phyloP scores from a whole-genome alignment of 2,113 vertebrate species.

The Dasyprocta punctata region DNA sequence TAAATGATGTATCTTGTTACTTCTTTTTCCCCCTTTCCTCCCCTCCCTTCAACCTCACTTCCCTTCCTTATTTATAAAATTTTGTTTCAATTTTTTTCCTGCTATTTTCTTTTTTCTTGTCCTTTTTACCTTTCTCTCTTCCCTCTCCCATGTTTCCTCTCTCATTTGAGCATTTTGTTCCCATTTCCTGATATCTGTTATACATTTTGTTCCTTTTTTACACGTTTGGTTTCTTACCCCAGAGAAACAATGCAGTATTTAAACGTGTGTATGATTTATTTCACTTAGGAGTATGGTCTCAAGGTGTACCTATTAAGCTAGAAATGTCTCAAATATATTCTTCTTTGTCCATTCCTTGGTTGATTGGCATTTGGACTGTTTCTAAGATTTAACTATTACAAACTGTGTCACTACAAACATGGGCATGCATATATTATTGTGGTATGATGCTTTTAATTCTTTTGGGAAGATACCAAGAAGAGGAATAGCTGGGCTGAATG shows the following conservation, averaged over 20 bases:
- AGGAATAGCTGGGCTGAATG: not conserved
- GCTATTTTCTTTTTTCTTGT: not conserved
- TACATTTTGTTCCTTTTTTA: not conserved
- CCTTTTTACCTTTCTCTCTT: not conserved
- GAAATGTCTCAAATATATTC: not conserved
- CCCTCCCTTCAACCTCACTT: not conserved
- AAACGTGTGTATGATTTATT: not conserved
- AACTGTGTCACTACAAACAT: not conserved
- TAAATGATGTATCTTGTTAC: not conserved
- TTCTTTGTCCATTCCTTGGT: not conserved
- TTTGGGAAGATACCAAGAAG: not conserved
- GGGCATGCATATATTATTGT: not conserved
- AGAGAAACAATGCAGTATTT: not conserved
- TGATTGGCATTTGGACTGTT: not conserved
- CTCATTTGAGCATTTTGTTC: not conserved
- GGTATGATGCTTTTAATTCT: not conserved
- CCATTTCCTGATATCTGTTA: not conserved
- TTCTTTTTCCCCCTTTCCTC: not conserved
- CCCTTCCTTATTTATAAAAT: not conserved
- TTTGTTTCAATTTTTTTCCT: not conserved
- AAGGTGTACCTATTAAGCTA: not conserved
- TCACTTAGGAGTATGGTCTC: not conserved
- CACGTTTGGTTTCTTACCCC: not conserved
- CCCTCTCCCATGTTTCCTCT: not conserved
- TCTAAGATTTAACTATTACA: not conserved